These are phyloP conservation scores for Gonioctena quinquepunctata DNA, from an alignment of 1,140 invertebrate species.

Conservation along the genomic window DNA sequence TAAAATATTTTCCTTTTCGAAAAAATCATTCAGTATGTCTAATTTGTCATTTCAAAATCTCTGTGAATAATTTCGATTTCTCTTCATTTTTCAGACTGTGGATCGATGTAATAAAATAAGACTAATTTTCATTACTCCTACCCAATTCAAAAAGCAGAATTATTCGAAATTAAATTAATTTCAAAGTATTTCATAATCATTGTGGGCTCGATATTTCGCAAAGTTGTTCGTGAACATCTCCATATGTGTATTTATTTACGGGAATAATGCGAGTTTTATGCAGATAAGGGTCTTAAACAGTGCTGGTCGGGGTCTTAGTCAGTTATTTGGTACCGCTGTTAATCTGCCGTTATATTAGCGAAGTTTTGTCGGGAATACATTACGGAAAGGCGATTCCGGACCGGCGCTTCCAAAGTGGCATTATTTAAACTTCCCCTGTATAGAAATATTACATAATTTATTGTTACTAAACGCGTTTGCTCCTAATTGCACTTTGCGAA, in stretches of 20 bases:
- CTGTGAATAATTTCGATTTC: too few species aligned
- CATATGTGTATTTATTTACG: conserved; percentile 10
- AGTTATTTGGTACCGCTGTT: conserved; percentile 39
- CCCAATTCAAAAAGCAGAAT: too few species aligned
- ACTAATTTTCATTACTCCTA: too few species aligned
- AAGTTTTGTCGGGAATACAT: conserved; percentile 51
- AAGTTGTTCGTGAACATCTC: not conserved
- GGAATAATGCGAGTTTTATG: conserved; percentile 26
- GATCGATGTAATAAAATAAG: too few species aligned
- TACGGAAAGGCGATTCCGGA: conserved; percentile 31
- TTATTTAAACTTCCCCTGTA: conserved; percentile 52
- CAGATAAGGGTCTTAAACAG: conserved; percentile 25
- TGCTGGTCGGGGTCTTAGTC: conserved; percentile 15
- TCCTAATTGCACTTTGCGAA: conserved; percentile 52
- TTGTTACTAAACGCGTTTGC: conserved; percentile 46
- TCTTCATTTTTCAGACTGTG: too few species aligned
- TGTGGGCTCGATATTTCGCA: not conserved
- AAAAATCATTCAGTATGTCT: too few species aligned
- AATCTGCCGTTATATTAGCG: conserved; percentile 50
- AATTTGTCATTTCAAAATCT: too few species aligned
- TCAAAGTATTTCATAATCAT: not conserved
- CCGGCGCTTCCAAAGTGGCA: conserved; percentile 43
- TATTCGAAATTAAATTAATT: too few species aligned
- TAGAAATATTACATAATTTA: conserved; percentile 54
- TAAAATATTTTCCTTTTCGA: too few species aligned